Conservation (phyloP, 2,113 vertebrate genomes). For the Eurypyga helias region DNA sequence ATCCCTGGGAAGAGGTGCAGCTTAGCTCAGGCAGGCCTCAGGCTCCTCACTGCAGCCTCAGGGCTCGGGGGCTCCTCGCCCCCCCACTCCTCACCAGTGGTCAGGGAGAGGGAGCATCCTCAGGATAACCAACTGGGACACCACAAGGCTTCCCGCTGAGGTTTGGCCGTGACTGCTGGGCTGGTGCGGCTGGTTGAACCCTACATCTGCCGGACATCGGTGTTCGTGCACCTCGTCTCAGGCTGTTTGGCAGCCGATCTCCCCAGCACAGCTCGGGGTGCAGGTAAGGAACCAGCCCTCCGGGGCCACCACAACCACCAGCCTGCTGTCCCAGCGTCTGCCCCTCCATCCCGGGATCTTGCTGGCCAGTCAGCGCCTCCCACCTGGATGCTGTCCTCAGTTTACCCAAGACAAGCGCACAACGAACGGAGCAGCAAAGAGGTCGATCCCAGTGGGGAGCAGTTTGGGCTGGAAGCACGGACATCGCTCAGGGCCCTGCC, state of each 20-base stretch:
- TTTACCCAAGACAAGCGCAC: background rate
- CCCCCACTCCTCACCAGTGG: background rate
- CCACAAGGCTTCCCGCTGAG: background rate
- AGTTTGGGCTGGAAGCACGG: background rate
- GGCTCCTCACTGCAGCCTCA: background rate
- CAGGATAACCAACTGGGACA: background rate
- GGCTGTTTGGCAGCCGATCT: background rate
- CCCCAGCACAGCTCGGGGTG: rapidly evolving
- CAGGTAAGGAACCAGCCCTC: background rate
- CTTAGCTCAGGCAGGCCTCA: background rate
- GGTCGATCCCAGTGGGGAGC: background rate
- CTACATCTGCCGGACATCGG: background rate
- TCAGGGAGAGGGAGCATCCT: background rate
- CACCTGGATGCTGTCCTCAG: background rate
- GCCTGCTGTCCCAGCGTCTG: background rate
- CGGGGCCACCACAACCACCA: background rate
- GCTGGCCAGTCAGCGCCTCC: background rate
- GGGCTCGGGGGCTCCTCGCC: background rate
- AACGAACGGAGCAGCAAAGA: background rate
- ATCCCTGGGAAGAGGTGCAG: background rate
- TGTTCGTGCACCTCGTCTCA: background rate
- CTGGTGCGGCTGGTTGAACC: background rate
- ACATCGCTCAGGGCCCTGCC: background rate
- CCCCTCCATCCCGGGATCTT: background rate
- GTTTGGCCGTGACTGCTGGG: background rate